Conservation (phyloP, 2,113 vertebrate species). For the Cettia cetti region DNA sequence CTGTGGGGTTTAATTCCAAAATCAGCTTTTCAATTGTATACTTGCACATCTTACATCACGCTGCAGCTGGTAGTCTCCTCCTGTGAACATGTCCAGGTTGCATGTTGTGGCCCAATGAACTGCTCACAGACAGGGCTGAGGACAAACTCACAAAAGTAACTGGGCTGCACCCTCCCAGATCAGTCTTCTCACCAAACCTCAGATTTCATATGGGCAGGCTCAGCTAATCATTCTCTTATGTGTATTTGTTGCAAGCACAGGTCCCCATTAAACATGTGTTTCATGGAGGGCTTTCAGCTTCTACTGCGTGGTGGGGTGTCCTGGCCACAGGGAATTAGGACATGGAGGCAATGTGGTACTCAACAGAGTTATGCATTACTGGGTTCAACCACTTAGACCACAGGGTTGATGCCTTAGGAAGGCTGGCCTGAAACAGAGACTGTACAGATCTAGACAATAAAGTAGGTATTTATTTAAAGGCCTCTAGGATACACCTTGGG, state of each 20-base stretch:
- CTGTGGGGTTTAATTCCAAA: not conserved
- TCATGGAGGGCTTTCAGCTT: not conserved
- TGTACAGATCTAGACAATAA: no score
- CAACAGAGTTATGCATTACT: no score
- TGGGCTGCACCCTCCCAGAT: no score
- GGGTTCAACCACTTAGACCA: not conserved
- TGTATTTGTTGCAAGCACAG: accelerated
- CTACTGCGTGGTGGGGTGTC: not conserved
- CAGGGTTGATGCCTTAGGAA: no score
- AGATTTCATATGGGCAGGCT: accelerated
- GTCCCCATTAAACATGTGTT: accelerated
- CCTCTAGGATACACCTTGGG: no score
- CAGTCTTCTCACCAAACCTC: not conserved
- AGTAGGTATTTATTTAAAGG: no score
- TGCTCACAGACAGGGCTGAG: not conserved
- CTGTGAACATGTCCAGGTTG: not conserved
- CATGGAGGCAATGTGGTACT: not conserved
- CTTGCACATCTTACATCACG: accelerated
- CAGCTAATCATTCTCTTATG: not conserved
- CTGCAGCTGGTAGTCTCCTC: accelerated
- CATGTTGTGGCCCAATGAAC: not conserved
- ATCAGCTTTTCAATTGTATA: not conserved
- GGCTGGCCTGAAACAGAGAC: no score
- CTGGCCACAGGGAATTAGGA: not conserved
- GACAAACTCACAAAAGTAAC: not conserved